Evolutionary conservation across 2,797 vertebrate species (phyloP).

Genomic region (Phyllotis vaccarum): DNA sequence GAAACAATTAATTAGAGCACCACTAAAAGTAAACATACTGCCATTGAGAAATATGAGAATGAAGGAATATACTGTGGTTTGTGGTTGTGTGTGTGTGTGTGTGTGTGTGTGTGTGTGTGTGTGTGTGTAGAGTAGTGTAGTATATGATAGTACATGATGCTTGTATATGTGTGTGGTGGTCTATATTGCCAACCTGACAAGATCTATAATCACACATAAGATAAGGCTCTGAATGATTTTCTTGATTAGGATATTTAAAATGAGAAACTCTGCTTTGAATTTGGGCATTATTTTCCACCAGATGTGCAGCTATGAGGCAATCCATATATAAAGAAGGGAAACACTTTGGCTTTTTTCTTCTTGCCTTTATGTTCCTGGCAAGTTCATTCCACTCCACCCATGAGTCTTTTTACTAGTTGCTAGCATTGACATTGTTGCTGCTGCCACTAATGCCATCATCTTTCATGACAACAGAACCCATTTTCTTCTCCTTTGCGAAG

Average conservation of each 20-base stretch:
- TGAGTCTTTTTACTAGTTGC: neutral
- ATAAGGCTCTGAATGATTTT: neutral
- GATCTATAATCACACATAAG: neutral
- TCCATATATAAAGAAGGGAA: neutral
- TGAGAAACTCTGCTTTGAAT: neutral
- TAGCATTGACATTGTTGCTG: neutral
- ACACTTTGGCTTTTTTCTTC: neutral
- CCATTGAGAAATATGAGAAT: neutral
- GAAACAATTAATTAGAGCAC: neutral
- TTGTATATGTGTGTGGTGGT: neutral
- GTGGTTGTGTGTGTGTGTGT: no score
- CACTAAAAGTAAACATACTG: neutral
- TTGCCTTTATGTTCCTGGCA: neutral
- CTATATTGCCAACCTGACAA: neutral
- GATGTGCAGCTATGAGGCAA: neutral
- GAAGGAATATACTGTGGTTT: neutral
- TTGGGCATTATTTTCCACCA: neutral
- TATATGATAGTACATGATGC: neutral
- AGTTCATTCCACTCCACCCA: neutral
- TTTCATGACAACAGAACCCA: neutral
- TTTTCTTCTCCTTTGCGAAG: neutral
- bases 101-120: neutral
- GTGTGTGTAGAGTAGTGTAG: no score
- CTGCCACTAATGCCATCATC: neutral
- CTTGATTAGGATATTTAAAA: neutral